Evolutionary conservation across 2,888 invertebrate genomes (phyloP).

Genomic region (Corythucha ciliata): DNA sequence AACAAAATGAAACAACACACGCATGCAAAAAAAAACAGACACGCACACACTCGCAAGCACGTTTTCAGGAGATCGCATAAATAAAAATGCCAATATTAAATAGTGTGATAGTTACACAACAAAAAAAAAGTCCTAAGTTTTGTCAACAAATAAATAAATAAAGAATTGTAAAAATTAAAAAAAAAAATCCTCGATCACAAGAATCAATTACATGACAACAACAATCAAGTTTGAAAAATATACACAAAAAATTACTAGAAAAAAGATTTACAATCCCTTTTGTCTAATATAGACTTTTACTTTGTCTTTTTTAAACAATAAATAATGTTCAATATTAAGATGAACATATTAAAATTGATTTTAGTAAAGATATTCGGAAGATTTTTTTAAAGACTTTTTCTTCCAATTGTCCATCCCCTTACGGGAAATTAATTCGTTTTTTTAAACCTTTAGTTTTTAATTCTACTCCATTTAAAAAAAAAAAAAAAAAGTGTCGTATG

Average conservation of each 20-base stretch:
- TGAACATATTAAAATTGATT: slow-evolving; percentile 25
- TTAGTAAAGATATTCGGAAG: no score
- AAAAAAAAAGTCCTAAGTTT: no score
- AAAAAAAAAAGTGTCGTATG: no score
- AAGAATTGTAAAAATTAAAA: slow-evolving; percentile 5
- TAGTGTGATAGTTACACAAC: slow-evolving; percentile 21
- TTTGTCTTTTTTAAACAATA: slow-evolving; percentile 14
- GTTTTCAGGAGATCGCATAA: no score
- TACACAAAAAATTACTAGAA: slow-evolving; percentile 17
- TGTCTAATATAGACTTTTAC: slow-evolving; percentile 31
- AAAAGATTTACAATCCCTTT: slow-evolving; percentile 14
- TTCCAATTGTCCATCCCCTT: slow-evolving; percentile 30
- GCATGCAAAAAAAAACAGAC: background rate
- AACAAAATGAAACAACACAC: background rate
- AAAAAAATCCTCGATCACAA: slow-evolving; percentile 9
- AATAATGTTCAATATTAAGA: slow-evolving; percentile 10
- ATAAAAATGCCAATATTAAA: no score
- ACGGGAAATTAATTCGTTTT: background rate
- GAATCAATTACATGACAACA: slow-evolving; percentile 19
- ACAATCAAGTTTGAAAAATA: slow-evolving; percentile 16
- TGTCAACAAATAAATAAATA: slow-evolving; percentile 22
- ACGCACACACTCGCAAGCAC: background rate
- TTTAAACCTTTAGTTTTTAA: slow-evolving; percentile 20
- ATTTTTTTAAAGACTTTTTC: slow-evolving; percentile 17
- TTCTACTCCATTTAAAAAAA: no score